Evolutionary conservation across 2,888 invertebrate genomes (phyloP), one percentile per base, ranked within the genome.

Genomic region (Andrena trimmerana): DNA sequence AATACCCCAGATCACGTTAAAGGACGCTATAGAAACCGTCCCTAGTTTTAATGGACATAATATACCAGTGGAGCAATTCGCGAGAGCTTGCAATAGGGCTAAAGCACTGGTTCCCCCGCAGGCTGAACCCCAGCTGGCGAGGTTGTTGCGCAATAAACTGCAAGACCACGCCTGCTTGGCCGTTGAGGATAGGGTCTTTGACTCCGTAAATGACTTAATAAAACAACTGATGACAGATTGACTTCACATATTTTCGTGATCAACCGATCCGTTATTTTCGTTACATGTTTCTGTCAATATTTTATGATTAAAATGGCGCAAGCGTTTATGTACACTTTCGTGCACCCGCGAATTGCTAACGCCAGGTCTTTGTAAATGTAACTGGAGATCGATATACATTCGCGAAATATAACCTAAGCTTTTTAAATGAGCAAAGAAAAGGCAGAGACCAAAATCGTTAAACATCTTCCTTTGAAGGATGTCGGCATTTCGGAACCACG

Each of bases 401-500:
- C 27, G 27, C 2, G 8, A 42, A 72, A 62, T 63, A 60, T 90
- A 91, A 89, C 89, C 89, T 90, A 81, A 60, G 74, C 82, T 60
- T 76, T 72, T 50, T 83, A 73, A 36, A 92, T 92, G 91, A 86
- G 88, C 36, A 89, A 85, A 71, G 89, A 91, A 13, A 90, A 80
- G 67, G 67, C 78, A 52, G 86, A 88, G 42, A 60, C 69, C 10
- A 89, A 81, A 78, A 73, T 65, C 76, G 65, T 78, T 13, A 90
- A 90, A 79, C 84, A 89, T 77, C 76, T 80, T 69, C 79, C 81
- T 65, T 72, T 88, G 78, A 90, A 92, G 75, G 91, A 93, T 86
- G 92, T 94, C 94, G 93, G 93, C 36, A 91, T 94, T 68, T 92
- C 96, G 86, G 96, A 97, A 84, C 97, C 97, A 4, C 95, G 96